Percentiles rank a stretch among this genome's conserved stretches.
These are phyloP conservation scores for Chloromyia formosa DNA, from an alignment of 2,888 invertebrate genomes.

Conservation along the genomic window DNA sequence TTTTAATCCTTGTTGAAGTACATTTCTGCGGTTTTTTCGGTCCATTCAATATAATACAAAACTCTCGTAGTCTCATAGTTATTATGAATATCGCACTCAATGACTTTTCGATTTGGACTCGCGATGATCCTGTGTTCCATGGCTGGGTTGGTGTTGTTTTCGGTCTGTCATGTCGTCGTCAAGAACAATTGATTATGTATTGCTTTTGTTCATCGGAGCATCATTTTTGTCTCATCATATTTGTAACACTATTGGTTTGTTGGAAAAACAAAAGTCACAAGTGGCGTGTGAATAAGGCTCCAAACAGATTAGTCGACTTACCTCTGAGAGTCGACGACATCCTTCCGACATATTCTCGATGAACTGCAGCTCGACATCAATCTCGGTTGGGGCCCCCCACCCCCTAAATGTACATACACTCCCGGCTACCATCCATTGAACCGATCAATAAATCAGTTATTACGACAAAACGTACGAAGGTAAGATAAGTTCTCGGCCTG, in stretches of 20 bases:
- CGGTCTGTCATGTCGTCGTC: constrained; percentile 64
- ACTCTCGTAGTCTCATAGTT: constrained; percentile 54
- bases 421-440: too few relatives aligned
- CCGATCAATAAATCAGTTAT: too few relatives aligned
- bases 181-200: background rate
- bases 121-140: background rate
- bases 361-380: too few relatives aligned
- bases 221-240: constrained; percentile 45
- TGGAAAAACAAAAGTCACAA: too few relatives aligned
- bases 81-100: constrained; percentile 28
- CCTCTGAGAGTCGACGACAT: too few relatives aligned
- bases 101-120: constrained; percentile 27
- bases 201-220: background rate
- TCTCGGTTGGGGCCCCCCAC: too few relatives aligned
- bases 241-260: constrained; percentile 4
- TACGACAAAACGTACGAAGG: too few relatives aligned
- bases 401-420: too few relatives aligned
- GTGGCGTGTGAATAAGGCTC: too few relatives aligned
- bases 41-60: constrained; percentile 35
- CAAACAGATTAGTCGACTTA: too few relatives aligned
- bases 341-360: too few relatives aligned
- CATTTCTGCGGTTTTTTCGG: constrained; percentile 52
- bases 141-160: constrained; percentile 55
- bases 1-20: constrained; percentile 54
- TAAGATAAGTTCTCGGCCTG: too few relatives aligned